phyloP scores from a whole-genome alignment of 64 coral and sea anemone species.

The Pocillopora damicornis region DNA sequence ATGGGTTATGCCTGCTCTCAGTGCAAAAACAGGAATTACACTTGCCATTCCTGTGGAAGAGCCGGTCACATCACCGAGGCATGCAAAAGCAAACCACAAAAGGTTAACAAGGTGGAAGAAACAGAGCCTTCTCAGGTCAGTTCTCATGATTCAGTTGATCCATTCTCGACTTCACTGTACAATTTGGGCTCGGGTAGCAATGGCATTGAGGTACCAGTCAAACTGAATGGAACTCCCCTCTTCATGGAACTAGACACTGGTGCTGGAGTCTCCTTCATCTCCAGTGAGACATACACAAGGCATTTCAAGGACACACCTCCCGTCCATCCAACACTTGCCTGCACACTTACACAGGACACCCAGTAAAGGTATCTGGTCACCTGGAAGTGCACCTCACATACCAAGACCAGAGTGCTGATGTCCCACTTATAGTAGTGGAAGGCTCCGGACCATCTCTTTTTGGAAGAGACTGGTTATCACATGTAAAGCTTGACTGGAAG shows the following conservation, averaged over 20 bases:
- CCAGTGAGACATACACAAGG: background rate
- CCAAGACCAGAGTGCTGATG: background rate
- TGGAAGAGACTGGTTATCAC: background rate
- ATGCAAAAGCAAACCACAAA: slow-evolving; percentile 21
- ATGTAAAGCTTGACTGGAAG: background rate
- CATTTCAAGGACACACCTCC: no score
- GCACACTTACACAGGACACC: background rate
- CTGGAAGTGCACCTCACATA: background rate
- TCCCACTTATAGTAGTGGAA: background rate
- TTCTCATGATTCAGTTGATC: background rate
- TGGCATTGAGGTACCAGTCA: background rate
- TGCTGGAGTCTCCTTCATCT: slow-evolving; percentile 6
- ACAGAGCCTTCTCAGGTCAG: no score
- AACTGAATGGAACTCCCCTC: background rate
- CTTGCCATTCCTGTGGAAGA: slow-evolving; percentile 52
- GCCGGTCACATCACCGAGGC: slow-evolving; percentile 28
- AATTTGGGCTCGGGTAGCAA: background rate
- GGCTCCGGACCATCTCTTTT: background rate
- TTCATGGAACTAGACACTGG: slow-evolving; percentile 28
- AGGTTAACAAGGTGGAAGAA: slow-evolving; percentile 6
- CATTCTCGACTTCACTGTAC: background rate
- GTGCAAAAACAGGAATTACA: slow-evolving; percentile 44
- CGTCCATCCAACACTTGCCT: no score
- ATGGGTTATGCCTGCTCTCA: slow-evolving; percentile 19
- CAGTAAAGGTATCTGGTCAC: background rate